These are phyloP conservation scores for Jaculus jaculus DNA, from an alignment of 2,113 vertebrate species.

Conservation along the genomic window DNA sequence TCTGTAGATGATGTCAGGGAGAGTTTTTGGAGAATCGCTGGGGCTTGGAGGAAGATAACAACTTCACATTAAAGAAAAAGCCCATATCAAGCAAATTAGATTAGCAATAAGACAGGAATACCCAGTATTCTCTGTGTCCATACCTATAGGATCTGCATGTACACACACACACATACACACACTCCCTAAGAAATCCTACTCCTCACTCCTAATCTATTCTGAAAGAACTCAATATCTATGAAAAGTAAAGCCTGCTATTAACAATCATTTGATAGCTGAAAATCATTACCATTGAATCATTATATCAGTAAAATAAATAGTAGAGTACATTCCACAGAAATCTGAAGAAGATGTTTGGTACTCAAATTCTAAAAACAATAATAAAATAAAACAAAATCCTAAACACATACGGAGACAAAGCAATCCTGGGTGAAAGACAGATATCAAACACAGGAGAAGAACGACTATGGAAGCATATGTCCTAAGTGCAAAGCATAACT, in stretches of 20 bases:
- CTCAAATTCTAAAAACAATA: neutral
- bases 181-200: neutral
- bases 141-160: no score
- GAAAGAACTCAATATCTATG: neutral
- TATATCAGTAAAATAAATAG: neutral
- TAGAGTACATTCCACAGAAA: neutral
- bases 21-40: no score
- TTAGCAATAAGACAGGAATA: no score
- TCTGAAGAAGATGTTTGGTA: neutral
- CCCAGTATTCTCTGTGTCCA: no score
- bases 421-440: neutral
- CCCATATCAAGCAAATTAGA: no score
- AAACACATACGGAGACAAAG: slow-evolving; percentile 4
- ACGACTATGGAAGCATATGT: neutral
- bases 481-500: neutral
- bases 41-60: no score
- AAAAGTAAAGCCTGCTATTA: neutral
- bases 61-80: no score
- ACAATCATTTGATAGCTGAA: neutral
- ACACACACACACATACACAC: no score
- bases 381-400: neutral
- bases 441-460: neutral
- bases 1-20: no score
- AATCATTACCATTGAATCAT: neutral
- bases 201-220: neutral